These are phyloP conservation scores for Arctocebus calabarensis DNA, from an alignment of 2,797 vertebrate genomes.

Conservation along the genomic window DNA sequence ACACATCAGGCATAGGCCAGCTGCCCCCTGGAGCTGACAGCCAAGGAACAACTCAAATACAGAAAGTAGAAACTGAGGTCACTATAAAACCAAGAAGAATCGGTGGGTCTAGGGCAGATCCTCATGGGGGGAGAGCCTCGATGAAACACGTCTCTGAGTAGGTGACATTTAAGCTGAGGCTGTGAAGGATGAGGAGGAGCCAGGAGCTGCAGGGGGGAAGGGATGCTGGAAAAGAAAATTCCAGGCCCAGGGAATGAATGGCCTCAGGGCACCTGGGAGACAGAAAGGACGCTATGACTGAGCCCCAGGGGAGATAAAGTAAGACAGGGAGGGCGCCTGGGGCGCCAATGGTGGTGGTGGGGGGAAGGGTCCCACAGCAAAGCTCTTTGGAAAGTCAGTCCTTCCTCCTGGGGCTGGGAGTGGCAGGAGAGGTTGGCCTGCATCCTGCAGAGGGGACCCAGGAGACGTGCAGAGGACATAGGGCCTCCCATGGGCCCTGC, in stretches of 20 bases:
- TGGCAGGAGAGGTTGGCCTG: rapidly evolving
- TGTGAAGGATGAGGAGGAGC: background rate
- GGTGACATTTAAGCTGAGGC: background rate
- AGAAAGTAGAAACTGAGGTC: background rate
- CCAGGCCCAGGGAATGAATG: rapidly evolving
- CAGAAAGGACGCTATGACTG: background rate
- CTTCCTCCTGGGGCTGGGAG: background rate
- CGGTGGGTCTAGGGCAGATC: background rate
- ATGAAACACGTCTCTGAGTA: background rate
- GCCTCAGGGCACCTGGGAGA: background rate
- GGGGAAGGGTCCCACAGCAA: too few species aligned
- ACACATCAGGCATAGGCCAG: rapidly evolving
- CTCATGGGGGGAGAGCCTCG: background rate
- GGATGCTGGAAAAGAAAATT: background rate
- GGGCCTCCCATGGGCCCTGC: rapidly evolving
- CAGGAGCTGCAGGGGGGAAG: background rate
- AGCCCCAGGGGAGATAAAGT: background rate
- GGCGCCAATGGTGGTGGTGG: background rate
- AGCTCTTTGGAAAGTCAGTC: background rate
- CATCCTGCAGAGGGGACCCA: background rate
- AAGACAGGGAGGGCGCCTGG: too few species aligned
- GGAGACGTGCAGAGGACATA: background rate
- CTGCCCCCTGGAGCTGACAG: background rate
- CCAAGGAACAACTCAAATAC: background rate
- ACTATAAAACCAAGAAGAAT: background rate